Conservation (phyloP, 2,888 invertebrate genomes). For the Drosophila macrospina region DNA sequence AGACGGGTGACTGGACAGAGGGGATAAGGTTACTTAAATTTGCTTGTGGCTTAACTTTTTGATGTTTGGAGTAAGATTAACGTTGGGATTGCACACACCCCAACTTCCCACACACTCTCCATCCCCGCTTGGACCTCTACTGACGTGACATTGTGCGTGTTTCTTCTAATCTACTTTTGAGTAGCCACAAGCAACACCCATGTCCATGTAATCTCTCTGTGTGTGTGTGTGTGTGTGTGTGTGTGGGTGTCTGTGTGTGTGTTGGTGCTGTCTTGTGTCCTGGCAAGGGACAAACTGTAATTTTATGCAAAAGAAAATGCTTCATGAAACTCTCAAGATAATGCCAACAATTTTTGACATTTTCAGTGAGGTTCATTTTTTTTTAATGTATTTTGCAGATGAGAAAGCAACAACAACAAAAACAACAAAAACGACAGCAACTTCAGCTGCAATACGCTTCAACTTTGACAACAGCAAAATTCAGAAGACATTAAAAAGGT, state of each 20-base stretch:
- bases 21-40: slow-evolving; percentile 56
- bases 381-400: slow-evolving; percentile 42
- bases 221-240: slow-evolving; percentile 24
- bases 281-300: slow-evolving; percentile 67
- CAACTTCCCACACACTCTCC: background rate
- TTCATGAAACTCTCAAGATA: slow-evolving; percentile 62
- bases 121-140: slow-evolving; percentile 45
- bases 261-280: slow-evolving; percentile 30
- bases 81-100: slow-evolving; percentile 37
- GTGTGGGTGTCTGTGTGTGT: slow-evolving; percentile 20
- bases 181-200: slow-evolving; percentile 78
- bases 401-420: slow-evolving; percentile 32
- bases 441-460: slow-evolving; percentile 8
- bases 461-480: slow-evolving; percentile 27
- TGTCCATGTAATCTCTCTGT: slow-evolving; percentile 62
- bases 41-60: slow-evolving; percentile 72
- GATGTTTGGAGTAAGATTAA: slow-evolving; percentile 69
- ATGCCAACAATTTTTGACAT: slow-evolving; percentile 58
- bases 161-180: slow-evolving; percentile 70
- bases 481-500: slow-evolving; percentile 13
- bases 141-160: slow-evolving; percentile 67
- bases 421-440: slow-evolving; percentile 27
- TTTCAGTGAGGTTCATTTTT: slow-evolving; percentile 37
- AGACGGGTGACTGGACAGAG: background rate
- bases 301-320: slow-evolving; percentile 76